phyloP scores from a whole-genome alignment of 1,140 invertebrate genomes.

The Cydia splendana region DNA sequence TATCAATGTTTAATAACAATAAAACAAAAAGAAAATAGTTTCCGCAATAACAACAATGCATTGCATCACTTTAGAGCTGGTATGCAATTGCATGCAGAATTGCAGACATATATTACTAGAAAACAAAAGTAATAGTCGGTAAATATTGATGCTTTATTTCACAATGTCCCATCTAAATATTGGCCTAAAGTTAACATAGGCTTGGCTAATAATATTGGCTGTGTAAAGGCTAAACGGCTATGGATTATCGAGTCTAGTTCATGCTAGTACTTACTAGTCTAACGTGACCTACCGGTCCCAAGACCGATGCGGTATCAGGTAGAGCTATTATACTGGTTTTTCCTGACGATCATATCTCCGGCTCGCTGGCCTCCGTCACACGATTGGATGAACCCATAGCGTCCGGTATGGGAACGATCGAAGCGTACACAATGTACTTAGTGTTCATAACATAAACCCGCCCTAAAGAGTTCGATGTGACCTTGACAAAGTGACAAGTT shows the following conservation, averaged over 20 bases:
- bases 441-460: constrained; percentile 16
- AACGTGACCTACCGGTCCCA: background rate
- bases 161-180: background rate
- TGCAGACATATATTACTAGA: background rate
- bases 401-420: background rate
- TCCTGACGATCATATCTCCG: background rate
- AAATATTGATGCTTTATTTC: background rate
- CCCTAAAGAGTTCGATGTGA: constrained; percentile 14
- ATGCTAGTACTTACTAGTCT: background rate
- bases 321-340: background rate
- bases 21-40: background rate
- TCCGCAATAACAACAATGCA: constrained; percentile 11
- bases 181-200: background rate
- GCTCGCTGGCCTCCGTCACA: background rate
- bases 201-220: background rate
- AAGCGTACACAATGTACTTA: constrained; percentile 8
- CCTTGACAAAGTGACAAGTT: constrained; percentile 20
- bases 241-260: background rate
- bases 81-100: background rate
- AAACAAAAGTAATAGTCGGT: background rate
- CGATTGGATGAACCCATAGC: background rate
- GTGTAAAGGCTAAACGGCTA: background rate
- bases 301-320: background rate
- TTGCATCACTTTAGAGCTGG: constrained; percentile 19
- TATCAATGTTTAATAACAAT: background rate